Conservation (phyloP, 2,113 vertebrate genomes). For the Conger conger region DNA sequence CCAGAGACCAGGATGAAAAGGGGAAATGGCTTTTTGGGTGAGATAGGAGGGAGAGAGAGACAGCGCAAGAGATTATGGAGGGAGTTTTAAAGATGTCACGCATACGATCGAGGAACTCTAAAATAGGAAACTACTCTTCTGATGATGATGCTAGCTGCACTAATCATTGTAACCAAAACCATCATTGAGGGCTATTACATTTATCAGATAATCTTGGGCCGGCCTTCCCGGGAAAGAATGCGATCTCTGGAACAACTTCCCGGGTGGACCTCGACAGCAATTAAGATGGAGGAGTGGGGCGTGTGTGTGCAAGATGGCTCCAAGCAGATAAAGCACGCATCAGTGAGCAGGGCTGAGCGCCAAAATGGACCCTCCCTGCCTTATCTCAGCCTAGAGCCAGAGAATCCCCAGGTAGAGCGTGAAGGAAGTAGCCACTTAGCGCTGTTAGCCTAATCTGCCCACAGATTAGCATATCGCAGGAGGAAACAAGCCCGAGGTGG, state of each 20-base stretch:
- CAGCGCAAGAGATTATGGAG: slow-evolving; percentile 15
- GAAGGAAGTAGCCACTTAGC: background rate
- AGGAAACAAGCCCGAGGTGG: background rate
- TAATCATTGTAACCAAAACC: slow-evolving; percentile 11
- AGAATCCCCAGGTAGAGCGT: background rate
- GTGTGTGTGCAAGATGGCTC: slow-evolving; percentile 43
- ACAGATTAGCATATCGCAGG: background rate
- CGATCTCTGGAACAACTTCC: slow-evolving; percentile 18
- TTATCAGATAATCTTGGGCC: slow-evolving; percentile 14
- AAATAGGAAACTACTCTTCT: background rate
- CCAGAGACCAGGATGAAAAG: background rate
- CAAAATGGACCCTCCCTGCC: slow-evolving; percentile 45
- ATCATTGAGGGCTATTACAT: slow-evolving; percentile 10
- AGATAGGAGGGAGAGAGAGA: background rate
- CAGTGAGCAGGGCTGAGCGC: slow-evolving; percentile 59
- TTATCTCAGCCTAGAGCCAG: slow-evolving; percentile 11
- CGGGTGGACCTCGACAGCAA: background rate
- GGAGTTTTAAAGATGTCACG: background rate
- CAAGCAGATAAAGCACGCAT: slow-evolving; percentile 64
- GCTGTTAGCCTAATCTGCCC: background rate
- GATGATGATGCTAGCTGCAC: background rate
- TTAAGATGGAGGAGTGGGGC: background rate
- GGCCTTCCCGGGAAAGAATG: background rate
- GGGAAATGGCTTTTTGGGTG: slow-evolving; percentile 15
- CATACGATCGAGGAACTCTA: background rate